Conservation (phyloP, 2,797 vertebrate species). For the Knipowitschia caucasica region DNA sequence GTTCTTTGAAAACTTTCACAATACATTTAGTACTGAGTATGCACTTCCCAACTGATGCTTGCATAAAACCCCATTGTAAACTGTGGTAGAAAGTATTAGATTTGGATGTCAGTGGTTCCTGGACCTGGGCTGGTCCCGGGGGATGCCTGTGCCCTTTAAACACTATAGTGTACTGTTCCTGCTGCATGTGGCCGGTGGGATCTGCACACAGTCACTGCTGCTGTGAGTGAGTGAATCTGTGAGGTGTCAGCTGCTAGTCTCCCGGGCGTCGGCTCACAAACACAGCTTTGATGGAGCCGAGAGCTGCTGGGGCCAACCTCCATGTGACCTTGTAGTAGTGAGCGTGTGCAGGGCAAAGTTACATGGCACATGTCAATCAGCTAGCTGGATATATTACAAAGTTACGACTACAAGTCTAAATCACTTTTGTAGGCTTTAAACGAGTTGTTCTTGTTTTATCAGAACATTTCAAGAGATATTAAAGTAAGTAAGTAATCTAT, state of each 20-base stretch:
- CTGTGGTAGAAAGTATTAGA: not conserved
- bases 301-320: constrained; percentile 40
- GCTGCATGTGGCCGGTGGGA: constrained; percentile 1
- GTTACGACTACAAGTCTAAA: too few species aligned
- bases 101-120: constrained; percentile 19
- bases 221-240: constrained; percentile 16
- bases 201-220: not conserved
- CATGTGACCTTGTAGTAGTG: constrained; percentile 40
- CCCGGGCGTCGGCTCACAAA: constrained; percentile 61
- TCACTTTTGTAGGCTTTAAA: too few species aligned
- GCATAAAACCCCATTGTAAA: not conserved
- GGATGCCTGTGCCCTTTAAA: constrained; percentile 58
- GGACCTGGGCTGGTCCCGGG: constrained; percentile 41
- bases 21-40: not conserved
- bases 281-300: constrained; percentile 53
- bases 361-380: not conserved
- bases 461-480: too few species aligned
- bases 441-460: too few species aligned
- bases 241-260: constrained; percentile 41
- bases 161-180: constrained; percentile 45
- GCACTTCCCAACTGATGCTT: not conserved
- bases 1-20: too few species aligned
- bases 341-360: constrained; percentile 20
- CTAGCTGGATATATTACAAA: not conserved
- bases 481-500: too few species aligned